These are phyloP conservation scores for Zele albiditarsus DNA, from an alignment of 2,888 invertebrate species.

Conservation along the genomic window DNA sequence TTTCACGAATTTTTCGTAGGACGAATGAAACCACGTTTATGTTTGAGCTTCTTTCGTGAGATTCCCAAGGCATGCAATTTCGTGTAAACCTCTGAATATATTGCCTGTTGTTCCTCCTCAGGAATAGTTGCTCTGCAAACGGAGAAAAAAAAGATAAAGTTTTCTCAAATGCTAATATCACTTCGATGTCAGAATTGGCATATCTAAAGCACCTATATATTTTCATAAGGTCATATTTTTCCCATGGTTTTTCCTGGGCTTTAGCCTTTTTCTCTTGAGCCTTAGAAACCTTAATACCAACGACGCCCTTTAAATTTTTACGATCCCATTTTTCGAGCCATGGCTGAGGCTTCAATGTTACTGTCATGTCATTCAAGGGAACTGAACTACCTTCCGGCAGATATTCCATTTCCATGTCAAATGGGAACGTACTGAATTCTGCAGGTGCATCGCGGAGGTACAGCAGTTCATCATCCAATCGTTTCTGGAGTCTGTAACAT, in stretches of 20 bases:
- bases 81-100: slow-evolving; percentile 88
- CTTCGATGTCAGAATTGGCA: no score
- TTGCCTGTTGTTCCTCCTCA: slow-evolving; percentile 89
- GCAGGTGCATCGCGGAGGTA: slow-evolving; percentile 93
- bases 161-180: neutral
- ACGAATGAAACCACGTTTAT: slow-evolving; percentile 78
- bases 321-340: slow-evolving; percentile 95
- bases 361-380: slow-evolving; percentile 85
- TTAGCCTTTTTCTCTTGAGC: slow-evolving; percentile 75
- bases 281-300: slow-evolving; percentile 71
- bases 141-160: slow-evolving; percentile 14
- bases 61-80: slow-evolving; percentile 83
- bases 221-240: slow-evolving; percentile 95
- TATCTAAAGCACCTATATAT: slow-evolving; percentile 81
- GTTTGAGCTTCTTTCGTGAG: slow-evolving; percentile 78
- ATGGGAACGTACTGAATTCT: slow-evolving; percentile 93
- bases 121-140: slow-evolving; percentile 83
- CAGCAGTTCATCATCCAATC: slow-evolving; percentile 89
- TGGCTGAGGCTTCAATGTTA: slow-evolving; percentile 83
- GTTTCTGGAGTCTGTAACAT: slow-evolving; percentile 83
- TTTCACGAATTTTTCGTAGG: slow-evolving; percentile 74
- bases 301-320: slow-evolving; percentile 80
- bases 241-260: slow-evolving; percentile 82
- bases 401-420: slow-evolving; percentile 91
- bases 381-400: slow-evolving; percentile 84